Conservation (phyloP, 1,140 invertebrate species). For the Drosophila takahashii region DNA sequence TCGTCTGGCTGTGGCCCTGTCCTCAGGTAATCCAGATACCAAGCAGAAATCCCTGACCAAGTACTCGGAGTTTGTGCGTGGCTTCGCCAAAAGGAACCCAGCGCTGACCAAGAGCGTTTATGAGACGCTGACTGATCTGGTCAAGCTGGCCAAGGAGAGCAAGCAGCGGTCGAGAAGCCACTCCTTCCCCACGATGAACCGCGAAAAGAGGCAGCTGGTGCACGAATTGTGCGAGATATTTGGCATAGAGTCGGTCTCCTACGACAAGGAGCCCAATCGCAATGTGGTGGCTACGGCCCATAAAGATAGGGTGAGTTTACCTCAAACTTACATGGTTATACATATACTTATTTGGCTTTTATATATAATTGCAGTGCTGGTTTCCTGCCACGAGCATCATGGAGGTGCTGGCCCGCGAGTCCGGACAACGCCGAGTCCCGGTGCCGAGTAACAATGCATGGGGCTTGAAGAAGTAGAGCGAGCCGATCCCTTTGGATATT, state of each 20-base stretch:
- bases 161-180: constrained; percentile 94
- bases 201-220: constrained; percentile 94
- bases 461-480: constrained; percentile 73
- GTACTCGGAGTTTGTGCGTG: constrained; percentile 95
- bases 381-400: constrained; percentile 93
- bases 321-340: no score
- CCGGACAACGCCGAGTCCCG: constrained; percentile 91
- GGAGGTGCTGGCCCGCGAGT: constrained; percentile 91
- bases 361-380: constrained; percentile 89
- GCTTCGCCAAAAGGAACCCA: constrained; percentile 93
- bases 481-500: constrained; percentile 8
- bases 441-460: constrained; percentile 87
- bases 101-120: constrained; percentile 93
- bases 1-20: constrained; percentile 93
- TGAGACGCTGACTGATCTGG: constrained; percentile 93
- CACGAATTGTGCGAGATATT: constrained; percentile 98
- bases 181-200: constrained; percentile 96
- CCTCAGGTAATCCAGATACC: constrained; percentile 93
- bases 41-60: constrained; percentile 90
- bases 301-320: constrained; percentile 88
- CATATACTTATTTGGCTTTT: neutral
- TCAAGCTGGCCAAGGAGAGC: constrained; percentile 94
- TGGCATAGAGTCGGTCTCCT: constrained; percentile 96
- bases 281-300: constrained; percentile 97
- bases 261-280: constrained; percentile 97